phyloP scores from a whole-genome alignment of 1,140 invertebrate genomes.

The Cylas formicarius region DNA sequence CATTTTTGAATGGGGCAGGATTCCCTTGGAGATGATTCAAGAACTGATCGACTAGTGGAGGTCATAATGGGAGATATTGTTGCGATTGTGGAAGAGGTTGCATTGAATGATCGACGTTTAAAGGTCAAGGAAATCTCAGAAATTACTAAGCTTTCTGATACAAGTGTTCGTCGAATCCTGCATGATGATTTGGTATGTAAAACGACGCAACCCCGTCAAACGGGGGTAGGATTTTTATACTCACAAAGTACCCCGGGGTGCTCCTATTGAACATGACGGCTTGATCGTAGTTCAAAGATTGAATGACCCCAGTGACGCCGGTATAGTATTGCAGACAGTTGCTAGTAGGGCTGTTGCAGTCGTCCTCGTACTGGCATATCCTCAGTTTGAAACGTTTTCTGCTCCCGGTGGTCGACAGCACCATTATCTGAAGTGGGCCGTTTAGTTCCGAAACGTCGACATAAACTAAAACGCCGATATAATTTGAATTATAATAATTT shows the following conservation, averaged over 20 bases:
- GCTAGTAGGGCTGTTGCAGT: slow-evolving; percentile 38
- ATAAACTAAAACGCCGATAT: slow-evolving; percentile 63
- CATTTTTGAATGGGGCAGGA: too few species aligned
- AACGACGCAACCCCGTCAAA: too few species aligned
- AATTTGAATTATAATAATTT: too few species aligned
- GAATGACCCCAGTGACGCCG: slow-evolving; percentile 51
- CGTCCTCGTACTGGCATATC: slow-evolving; percentile 48
- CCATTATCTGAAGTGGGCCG: slow-evolving; percentile 56
- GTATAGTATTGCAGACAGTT: slow-evolving; percentile 66
- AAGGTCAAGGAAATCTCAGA: too few species aligned
- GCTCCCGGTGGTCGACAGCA: slow-evolving; percentile 51
- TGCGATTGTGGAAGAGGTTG: too few species aligned
- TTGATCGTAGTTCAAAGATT: slow-evolving; percentile 66
- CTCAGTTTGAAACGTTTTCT: slow-evolving; percentile 57
- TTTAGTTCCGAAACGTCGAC: slow-evolving; percentile 55
- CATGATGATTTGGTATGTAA: too few species aligned
- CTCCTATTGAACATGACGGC: slow-evolving; percentile 47
- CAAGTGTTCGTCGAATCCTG: too few species aligned
- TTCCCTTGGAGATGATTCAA: too few species aligned
- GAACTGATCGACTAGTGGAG: too few species aligned
- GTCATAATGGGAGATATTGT: too few species aligned
- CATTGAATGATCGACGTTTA: too few species aligned
- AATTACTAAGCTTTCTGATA: too few species aligned
- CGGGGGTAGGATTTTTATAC: slow-evolving; percentile 12
- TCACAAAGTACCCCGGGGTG: slow-evolving; percentile 51